A percentile compares a stretch with the other conserved stretches of the same genome.
Evolutionary conservation across 2,888 invertebrate species (phyloP).

Genomic region (Gasteruption jaculator): DNA sequence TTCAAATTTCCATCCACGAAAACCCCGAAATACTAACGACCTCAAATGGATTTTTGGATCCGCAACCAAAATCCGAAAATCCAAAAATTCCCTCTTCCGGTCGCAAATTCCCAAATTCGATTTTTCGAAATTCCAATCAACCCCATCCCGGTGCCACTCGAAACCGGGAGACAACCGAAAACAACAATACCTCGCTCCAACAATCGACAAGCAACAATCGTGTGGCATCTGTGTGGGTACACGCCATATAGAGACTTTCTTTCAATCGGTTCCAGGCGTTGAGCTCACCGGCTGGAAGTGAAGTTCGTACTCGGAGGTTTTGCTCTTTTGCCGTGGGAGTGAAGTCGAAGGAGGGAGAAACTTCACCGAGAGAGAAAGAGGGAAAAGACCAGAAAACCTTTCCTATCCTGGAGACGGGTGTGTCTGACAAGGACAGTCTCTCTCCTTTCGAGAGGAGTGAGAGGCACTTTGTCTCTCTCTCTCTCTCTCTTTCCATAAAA

Average conservation of each 20-base stretch:
- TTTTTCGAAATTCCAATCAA: too few relatives aligned
- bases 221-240: background rate
- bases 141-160: too few relatives aligned
- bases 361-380: slow-evolving; percentile 19
- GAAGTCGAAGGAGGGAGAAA: slow-evolving; percentile 11
- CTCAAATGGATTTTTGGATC: too few relatives aligned
- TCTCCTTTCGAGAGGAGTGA: slow-evolving; percentile 15
- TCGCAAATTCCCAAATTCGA: too few relatives aligned
- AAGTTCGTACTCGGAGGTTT: slow-evolving; percentile 11
- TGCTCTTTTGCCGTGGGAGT: slow-evolving; percentile 17
- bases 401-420: slow-evolving; percentile 5
- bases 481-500: too few relatives aligned
- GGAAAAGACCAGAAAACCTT: too few relatives aligned
- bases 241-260: background rate
- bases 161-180: too few relatives aligned
- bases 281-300: slow-evolving; percentile 23
- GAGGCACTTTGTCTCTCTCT: slow-evolving; percentile 17
- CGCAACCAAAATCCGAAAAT: too few relatives aligned
- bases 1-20: too few relatives aligned
- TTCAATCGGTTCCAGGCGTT: slow-evolving; percentile 25
- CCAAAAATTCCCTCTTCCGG: too few relatives aligned
- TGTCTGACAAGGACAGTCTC: slow-evolving; percentile 8
- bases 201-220: background rate
- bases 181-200: too few relatives aligned
- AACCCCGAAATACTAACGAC: too few relatives aligned